Evolutionary conservation across 2,888 invertebrate species (phyloP), one percentile per base, ranked within the genome.

Genomic region (Coleophora flavipennella): DNA sequence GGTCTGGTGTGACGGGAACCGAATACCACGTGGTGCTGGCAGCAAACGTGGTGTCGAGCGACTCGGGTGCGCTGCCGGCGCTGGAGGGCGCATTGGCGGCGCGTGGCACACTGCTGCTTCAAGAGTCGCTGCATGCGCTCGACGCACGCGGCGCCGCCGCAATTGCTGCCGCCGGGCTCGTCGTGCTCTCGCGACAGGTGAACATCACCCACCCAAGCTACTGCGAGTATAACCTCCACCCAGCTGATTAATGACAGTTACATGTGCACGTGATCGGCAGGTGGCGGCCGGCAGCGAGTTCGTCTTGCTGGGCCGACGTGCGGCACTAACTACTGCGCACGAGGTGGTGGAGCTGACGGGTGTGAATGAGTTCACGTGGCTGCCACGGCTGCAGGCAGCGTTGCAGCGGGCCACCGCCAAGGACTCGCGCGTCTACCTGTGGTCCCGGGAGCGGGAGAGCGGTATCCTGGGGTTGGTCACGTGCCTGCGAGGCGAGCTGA

Each of bases 391-490:
- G 29, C 96, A 96, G 68, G 86, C 85, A 1, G 90, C 92, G 0
- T 62, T 98, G 67, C 88, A 88, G 45, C 88, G 89, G 42, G 85
- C 90, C 61, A 66, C 71, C 20, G 91, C 55, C 64, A 94, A 25
- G n/a, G 41, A 37, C 26, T 8, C 25, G 13, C 34, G 44, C 13
- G 39, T 44, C 25, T 44, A 41, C 40, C 32, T 29, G 29, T 89
- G 92, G 39, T 87, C 91, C 42, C 90, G 90, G 32, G 88, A 12
- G 2, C 10, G 2, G 12, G 42, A 39, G 14, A 28, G 88, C 66
- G 98, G 99, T 45, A 86, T 94, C 47, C 85, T 97, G 41, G 99
- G 99, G 35, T 86, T 99, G 66, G 91, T 93, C 59, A 92, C 95
- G 63, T 99, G 99, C 72, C 86, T 99, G 51, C 91, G 92, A 59